Percentiles rank a stretch among this genome's conserved stretches.
Evolutionary conservation across 2,888 invertebrate genomes (phyloP).

Genomic region (Agrotis puta): DNA sequence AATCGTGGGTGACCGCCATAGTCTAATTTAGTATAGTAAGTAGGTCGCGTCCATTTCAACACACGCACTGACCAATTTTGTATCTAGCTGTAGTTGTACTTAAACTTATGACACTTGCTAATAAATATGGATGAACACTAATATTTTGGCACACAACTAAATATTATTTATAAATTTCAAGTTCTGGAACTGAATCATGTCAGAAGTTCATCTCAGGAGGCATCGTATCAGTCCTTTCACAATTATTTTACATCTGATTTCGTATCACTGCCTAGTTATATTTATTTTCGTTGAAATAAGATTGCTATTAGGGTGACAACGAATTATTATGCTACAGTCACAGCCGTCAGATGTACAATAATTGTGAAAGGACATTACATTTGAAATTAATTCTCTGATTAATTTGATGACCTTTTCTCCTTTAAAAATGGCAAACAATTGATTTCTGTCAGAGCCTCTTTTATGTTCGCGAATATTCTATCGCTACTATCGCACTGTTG

Average conservation of each 20-base stretch:
- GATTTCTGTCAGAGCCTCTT: not conserved
- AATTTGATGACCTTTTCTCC: not conserved
- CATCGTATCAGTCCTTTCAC: no score
- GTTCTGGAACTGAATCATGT: slow-evolving; percentile 16
- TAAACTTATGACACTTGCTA: slow-evolving; percentile 61
- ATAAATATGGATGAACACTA: slow-evolving; percentile 55
- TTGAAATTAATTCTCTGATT: no score
- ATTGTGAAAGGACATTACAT: no score
- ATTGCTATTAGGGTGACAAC: no score
- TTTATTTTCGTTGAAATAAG: no score
- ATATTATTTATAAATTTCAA: not conserved
- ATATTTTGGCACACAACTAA: slow-evolving; percentile 31
- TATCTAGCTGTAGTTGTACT: slow-evolving; percentile 69
- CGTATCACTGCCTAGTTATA: no score
- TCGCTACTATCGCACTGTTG: slow-evolving; percentile 1
- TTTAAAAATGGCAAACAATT: not conserved
- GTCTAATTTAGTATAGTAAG: slow-evolving; percentile 64
- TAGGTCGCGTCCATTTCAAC: slow-evolving; percentile 65
- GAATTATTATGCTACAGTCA: no score
- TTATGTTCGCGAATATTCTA: not conserved
- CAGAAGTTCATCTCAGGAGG: slow-evolving; percentile 9
- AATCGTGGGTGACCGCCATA: slow-evolving; percentile 61
- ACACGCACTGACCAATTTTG: slow-evolving; percentile 67
- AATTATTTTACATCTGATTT: no score
- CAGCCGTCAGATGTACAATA: no score